phyloP scores from a whole-genome alignment of 2,797 vertebrate genomes.

The Lithobates sylvaticus region DNA sequence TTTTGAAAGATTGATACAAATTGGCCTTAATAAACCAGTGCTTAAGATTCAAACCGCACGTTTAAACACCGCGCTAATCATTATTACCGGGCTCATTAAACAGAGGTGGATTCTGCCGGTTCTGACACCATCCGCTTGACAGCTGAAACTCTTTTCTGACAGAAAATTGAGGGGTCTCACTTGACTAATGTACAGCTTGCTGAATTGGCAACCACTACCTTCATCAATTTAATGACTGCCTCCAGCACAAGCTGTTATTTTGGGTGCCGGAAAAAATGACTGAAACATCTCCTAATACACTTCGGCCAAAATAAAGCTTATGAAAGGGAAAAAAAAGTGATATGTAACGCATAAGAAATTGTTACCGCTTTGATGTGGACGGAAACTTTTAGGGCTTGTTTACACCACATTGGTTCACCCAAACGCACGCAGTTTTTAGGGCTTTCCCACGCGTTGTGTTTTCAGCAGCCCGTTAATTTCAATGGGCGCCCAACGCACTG shows the following conservation, averaged over 20 bases:
- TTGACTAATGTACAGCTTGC: slow-evolving; percentile 29
- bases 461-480: too few species aligned
- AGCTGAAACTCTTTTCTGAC: slow-evolving; percentile 7
- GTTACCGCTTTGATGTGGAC: too few species aligned
- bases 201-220: slow-evolving; percentile 4
- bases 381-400: too few species aligned
- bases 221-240: slow-evolving; percentile 43
- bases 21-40: slow-evolving; percentile 34
- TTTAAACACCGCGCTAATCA: slow-evolving; percentile 23
- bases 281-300: background rate
- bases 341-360: too few species aligned
- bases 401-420: too few species aligned
- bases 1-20: slow-evolving; percentile 43
- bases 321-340: background rate
- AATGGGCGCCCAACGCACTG: too few species aligned
- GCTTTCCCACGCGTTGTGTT: too few species aligned
- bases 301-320: background rate
- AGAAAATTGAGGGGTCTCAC: slow-evolving; percentile 23
- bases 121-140: slow-evolving; percentile 15
- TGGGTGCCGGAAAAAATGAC: background rate
- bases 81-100: slow-evolving; percentile 38
- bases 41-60: background rate
- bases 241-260: slow-evolving; percentile 25
- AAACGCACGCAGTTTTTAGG: too few species aligned
- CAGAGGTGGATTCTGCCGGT: background rate